A percentile compares a stretch with the other conserved stretches of the same genome.
Evolutionary conservation across 2,113 vertebrate species (phyloP).

Genomic region (Thalassarche chlororhynchos): DNA sequence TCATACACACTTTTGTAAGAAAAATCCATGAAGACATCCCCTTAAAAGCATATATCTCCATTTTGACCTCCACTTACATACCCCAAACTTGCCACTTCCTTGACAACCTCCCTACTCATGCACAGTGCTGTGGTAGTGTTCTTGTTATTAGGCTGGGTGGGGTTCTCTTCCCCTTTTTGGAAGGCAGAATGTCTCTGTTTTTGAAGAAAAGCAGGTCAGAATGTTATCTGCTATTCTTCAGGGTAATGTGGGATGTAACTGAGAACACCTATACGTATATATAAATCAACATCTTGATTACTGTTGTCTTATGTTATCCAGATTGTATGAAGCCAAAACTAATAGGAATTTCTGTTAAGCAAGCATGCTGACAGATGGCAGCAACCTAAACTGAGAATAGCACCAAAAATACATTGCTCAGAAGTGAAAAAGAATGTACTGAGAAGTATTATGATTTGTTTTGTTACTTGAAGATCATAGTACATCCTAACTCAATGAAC

Average conservation of each 20-base stretch:
- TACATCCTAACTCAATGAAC: not conserved
- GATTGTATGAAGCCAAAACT: not conserved
- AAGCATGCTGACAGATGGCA: not conserved
- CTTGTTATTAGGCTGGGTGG: not conserved
- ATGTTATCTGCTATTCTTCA: not conserved
- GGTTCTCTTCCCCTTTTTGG: not conserved
- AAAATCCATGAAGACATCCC: not conserved
- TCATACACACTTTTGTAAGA: not conserved
- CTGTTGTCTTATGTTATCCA: not conserved
- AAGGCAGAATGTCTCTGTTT: not conserved
- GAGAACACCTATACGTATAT: rapidly evolving
- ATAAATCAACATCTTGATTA: not conserved
- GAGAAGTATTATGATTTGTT: not conserved
- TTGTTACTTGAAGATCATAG: not conserved
- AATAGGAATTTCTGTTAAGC: not conserved
- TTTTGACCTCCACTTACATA: not conserved
- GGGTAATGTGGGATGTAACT: not conserved
- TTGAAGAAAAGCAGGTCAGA: not conserved
- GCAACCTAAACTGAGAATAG: not conserved
- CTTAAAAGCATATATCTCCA: not conserved
- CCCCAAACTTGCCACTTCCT: not conserved
- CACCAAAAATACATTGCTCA: not conserved
- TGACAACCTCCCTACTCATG: not conserved
- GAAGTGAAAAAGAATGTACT: not conserved
- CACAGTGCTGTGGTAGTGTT: not conserved